A percentile compares a stretch with the other conserved stretches of the same genome.
Conservation (phyloP, 2,113 vertebrate genomes). For the Grammomys surdaster region DNA sequence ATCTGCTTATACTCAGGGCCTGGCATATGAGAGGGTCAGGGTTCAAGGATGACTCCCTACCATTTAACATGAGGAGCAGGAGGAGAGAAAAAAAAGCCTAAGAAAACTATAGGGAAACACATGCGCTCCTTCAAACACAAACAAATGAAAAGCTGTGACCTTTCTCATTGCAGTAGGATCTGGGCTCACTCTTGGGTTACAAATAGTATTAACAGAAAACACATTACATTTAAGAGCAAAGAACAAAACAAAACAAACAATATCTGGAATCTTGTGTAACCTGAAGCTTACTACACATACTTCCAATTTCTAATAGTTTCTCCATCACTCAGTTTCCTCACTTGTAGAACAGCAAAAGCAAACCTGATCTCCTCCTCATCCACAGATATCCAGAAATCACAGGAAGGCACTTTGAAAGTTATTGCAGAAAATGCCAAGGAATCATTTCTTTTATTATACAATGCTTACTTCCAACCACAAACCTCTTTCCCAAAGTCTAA, state of each 20-base stretch:
- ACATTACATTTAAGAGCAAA: not conserved
- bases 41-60: not conserved
- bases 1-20: slow-evolving; percentile 68
- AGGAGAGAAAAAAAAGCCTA: not conserved
- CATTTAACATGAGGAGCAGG: not conserved
- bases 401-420: not conserved
- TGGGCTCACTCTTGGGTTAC: not conserved
- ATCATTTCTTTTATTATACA: not conserved
- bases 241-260: too few relatives aligned
- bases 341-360: not conserved
- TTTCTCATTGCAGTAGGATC: not conserved
- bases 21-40: slow-evolving; percentile 10
- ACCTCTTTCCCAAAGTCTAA: not conserved
- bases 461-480: not conserved
- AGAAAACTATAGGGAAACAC: slow-evolving; percentile 7
- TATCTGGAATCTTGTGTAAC: not conserved
- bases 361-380: not conserved
- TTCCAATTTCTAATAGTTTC: not conserved
- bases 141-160: not conserved
- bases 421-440: not conserved
- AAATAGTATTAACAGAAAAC: not conserved
- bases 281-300: not conserved
- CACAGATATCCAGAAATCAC: not conserved
- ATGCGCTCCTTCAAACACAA: not conserved
- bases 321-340: not conserved